Evolutionary conservation across 2,113 vertebrate genomes (phyloP), one percentile per base, ranked within the genome.

Genomic region (Phalacrocorax pelagicus): DNA sequence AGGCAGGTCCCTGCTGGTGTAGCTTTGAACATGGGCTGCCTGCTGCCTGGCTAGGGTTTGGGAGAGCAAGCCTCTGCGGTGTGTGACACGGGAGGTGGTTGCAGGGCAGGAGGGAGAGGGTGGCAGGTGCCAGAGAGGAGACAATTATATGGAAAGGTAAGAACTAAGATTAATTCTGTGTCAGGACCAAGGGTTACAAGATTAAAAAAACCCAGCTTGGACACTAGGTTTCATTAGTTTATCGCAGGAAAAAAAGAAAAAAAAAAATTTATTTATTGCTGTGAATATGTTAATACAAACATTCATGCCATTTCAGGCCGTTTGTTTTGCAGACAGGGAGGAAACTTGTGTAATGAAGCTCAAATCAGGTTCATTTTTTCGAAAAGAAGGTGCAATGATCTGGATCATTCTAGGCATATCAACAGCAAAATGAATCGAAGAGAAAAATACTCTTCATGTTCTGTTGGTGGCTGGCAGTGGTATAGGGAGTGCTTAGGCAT

Each of bases 31-130:
- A 1, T 42, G 49, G 58, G 10, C 26, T 85, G 44, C 54, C 44
- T 65, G 32, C 59, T 83, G 40, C 67, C 55, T 26, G 15, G 32
- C 7, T 30, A 5, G 36, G 23, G 38, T 42, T 42, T 19, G 21
- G 24, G 34, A 84, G 46, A 78, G 15, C 6, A 3, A 59, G 4
- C 44, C 23, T 42, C 40, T 5, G 1, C 2, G 1, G 4, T 11
- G 8, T 17, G 42, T 51, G 62, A n/a, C 29, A 38, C 32, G 30
- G 62, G 61, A 70, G 57, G 9, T 51, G 44, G 55, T 46, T 66
- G 34, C n/a, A 30, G 51, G 40, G 40, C 66, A 38, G 49, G 14
- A 72, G 23, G 14, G 40, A 55, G 5, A 4, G 24, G 42, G 3
- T 20, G 23, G 24, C 47, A 74, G 32, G 13, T 36, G 22, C n/a